Conservation (phyloP, 2,888 invertebrate genomes). For the Ecdyonurus torrentis region DNA sequence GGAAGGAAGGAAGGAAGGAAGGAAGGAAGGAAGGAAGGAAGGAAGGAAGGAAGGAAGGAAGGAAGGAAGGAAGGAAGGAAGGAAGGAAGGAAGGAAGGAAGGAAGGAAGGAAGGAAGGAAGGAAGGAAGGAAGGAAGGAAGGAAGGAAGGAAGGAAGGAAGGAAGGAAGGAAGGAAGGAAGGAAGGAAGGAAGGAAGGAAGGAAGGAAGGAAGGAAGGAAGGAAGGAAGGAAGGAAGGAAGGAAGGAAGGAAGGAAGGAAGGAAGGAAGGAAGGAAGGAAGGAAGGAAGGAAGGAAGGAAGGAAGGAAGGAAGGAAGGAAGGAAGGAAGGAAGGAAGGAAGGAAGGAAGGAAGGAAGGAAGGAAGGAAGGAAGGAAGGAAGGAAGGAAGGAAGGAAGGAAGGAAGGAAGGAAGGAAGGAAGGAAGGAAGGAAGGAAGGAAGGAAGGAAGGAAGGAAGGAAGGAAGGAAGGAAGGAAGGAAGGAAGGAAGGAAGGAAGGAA, state of each 20-base stretch:
- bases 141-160: constrained; percentile 7
- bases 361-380: constrained; percentile 7
- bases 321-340: constrained; percentile 6
- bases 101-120: constrained; percentile 7
- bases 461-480: constrained; percentile 6
- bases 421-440: constrained; percentile 6
- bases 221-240: constrained; percentile 7
- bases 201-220: constrained; percentile 7
- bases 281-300: constrained; percentile 7
- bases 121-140: constrained; percentile 6
- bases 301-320: constrained; percentile 7
- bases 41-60: constrained; percentile 6
- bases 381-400: constrained; percentile 7
- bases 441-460: constrained; percentile 7
- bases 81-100: constrained; percentile 7
- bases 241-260: constrained; percentile 8
- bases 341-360: constrained; percentile 8
- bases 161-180: constrained; percentile 7
- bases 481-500: constrained; percentile 8
- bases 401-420: constrained; percentile 7
- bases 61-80: constrained; percentile 7
- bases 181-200: constrained; percentile 7
- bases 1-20: constrained; percentile 7
- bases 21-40: constrained; percentile 7
- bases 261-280: constrained; percentile 7